These are phyloP conservation scores for Tenthredo scrophulariae DNA, from an alignment of 2,888 invertebrate genomes.

Conservation along the genomic window DNA sequence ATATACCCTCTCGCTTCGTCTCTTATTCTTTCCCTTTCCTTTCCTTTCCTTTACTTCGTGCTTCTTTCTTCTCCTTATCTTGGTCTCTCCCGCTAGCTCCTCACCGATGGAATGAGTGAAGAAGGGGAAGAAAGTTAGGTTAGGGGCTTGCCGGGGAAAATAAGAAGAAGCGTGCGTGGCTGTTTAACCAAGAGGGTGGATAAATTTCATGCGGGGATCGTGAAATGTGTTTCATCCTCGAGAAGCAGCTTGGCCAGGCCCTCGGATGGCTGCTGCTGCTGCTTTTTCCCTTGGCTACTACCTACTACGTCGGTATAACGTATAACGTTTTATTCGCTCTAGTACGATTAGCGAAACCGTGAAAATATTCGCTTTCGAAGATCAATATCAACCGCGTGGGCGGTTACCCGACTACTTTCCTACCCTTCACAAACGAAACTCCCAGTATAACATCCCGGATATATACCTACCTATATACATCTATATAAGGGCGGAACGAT, in stretches of 20 bases:
- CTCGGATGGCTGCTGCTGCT: not conserved
- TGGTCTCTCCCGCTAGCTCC: constrained; percentile 57
- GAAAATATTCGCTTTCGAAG: constrained; percentile 40
- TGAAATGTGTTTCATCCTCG: constrained; percentile 81
- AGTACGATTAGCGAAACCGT: constrained; percentile 47
- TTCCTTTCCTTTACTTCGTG: constrained; percentile 42
- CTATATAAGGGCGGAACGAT: constrained; percentile 24
- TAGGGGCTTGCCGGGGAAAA: constrained; percentile 54
- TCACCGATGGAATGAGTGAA: constrained; percentile 26
- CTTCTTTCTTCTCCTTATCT: constrained; percentile 39
- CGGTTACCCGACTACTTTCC: constrained; percentile 13
- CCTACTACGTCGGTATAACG: not conserved
- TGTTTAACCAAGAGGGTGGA: constrained; percentile 75
- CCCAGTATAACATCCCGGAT: constrained; percentile 2
- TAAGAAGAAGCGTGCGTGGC: constrained; percentile 70
- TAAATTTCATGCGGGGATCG: constrained; percentile 80
- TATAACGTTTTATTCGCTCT: constrained; percentile 7
- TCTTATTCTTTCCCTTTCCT: constrained; percentile 36
- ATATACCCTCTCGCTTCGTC: constrained; percentile 41
- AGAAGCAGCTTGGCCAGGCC: constrained; percentile 58
- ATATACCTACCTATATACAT: not conserved
- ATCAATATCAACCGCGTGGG: constrained; percentile 26
- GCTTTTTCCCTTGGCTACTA: constrained; percentile 8
- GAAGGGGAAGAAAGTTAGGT: constrained; percentile 41
- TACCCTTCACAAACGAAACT: constrained; percentile 28